Evolutionary conservation across 2,888 invertebrate species (phyloP).

Genomic region (Drosophila mettleri): DNA sequence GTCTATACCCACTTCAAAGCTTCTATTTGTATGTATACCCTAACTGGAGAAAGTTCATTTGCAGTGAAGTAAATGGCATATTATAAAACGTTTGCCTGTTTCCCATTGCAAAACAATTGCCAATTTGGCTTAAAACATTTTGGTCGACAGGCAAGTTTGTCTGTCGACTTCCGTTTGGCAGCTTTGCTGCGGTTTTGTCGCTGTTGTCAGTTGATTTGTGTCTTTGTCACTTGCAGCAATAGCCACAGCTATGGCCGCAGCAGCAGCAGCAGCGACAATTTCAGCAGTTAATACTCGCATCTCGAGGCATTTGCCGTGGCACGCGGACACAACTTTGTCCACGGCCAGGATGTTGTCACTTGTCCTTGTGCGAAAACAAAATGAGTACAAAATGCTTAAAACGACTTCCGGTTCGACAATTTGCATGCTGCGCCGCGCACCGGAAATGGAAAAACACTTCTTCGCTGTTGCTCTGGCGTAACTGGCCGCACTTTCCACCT

Average conservation of each 20-base stretch:
- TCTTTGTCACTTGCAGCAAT: constrained; percentile 40
- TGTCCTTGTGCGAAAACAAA: constrained; percentile 67
- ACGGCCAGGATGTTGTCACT: constrained; percentile 78
- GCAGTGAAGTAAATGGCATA: constrained; percentile 55
- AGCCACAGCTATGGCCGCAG: constrained; percentile 13
- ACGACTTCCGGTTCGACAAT: constrained; percentile 75
- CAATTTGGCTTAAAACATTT: constrained; percentile 79
- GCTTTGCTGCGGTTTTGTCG: constrained; percentile 56
- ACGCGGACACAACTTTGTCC: constrained; percentile 74
- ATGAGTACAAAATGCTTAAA: constrained; percentile 81
- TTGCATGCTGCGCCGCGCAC: constrained; percentile 71
- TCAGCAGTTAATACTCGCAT: constrained; percentile 63
- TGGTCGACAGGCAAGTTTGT: constrained; percentile 61
- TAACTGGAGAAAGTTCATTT: constrained; percentile 45
- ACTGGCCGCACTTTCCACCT: not conserved
- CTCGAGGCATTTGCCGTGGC: constrained; percentile 70
- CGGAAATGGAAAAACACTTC: constrained; percentile 79
- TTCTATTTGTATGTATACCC: not conserved
- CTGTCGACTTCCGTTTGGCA: constrained; percentile 50
- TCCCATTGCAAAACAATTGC: constrained; percentile 67
- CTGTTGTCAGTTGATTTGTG: constrained; percentile 71
- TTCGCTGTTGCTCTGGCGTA: constrained; percentile 31
- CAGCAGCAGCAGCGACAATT: constrained; percentile 44
- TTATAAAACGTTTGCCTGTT: constrained; percentile 41
- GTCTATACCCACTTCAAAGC: constrained; percentile 9